Base-by-base conservation (phyloP, 1,140 invertebrate genomes). In the Habropoda laboriosa region DNA sequence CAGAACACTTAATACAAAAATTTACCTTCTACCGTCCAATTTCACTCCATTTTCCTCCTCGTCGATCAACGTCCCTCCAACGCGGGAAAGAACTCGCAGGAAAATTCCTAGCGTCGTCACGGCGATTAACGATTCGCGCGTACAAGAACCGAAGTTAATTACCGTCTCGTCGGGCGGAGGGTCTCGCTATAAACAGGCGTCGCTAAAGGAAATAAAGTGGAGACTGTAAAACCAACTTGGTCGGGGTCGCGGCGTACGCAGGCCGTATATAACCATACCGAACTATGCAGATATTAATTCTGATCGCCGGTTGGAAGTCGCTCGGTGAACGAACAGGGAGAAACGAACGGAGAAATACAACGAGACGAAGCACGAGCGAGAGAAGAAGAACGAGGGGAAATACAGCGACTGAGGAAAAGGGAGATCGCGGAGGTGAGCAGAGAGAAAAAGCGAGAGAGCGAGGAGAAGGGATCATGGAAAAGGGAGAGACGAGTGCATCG, bases 101-200 rank as follows among this genome's bases (percentile, higher is more conserved):
- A 30, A 27, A 80, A 74, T 79, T 61, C 35, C 71, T 18, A 66
- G 70, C 68, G 70, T 71, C 76, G 51, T n/a, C n/a, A n/a, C 30
- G 55, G 63, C 78, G 78, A 85, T 85, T 85, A 86, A 77, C 77
- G 64, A 74, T 78, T 66, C 68, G 73, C 64, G 64, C 71, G 76
- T 57, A 73, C 78, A 75, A 80, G 60, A 24, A 40, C 3, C 78
- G 73, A 83, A 79, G 85, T 86, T 86, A 86, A 87, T 87, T 87
- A 84, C 76, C 70, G 68, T 64, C 82, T 67, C 32, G 51, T 76
- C 80, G 71, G 30, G n/a, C n/a, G 57, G 45, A 51, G 79, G 40
- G 51, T 27, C 27, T 40, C 32, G 47, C 68, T 57, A 32, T 63
- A 74, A 83, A 77, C 49, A 75, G 78, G 61, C 51, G 40, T 51